Percentiles rank a stretch among this genome's conserved stretches.
Evolutionary conservation across 2,888 invertebrate species (phyloP).

Genomic region (Gnatocerus cornutus): DNA sequence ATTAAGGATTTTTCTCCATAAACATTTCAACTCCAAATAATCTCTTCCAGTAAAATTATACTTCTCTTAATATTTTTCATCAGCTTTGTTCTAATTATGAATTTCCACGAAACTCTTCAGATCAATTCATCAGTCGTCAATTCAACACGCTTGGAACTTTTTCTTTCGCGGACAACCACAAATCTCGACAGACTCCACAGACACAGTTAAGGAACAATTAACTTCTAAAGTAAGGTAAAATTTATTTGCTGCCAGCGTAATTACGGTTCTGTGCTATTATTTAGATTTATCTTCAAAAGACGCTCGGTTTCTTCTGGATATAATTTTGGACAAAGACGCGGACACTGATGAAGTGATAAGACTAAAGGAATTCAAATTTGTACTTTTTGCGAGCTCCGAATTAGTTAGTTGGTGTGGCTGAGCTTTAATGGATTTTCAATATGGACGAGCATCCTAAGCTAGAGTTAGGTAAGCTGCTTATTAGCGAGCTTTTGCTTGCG

Average conservation of each 20-base stretch:
- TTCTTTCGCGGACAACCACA: conserved; percentile 13
- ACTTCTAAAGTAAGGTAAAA: conserved; percentile 15
- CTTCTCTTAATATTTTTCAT: conserved; percentile 13
- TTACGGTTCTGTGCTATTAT: conserved; percentile 29
- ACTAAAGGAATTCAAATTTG: too few species aligned
- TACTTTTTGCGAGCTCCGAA: too few species aligned
- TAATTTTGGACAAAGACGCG: background rate
- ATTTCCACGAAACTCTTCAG: conserved; percentile 10
- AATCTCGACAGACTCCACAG: conserved; percentile 23
- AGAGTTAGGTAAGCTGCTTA: too few species aligned
- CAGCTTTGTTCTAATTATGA: conserved; percentile 20
- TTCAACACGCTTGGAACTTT: conserved; percentile 3
- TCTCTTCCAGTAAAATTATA: conserved; percentile 21
- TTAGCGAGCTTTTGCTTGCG: background rate
- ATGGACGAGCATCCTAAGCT: too few species aligned
- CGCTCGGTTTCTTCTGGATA: conserved; percentile 1
- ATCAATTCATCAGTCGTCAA: conserved; percentile 8
- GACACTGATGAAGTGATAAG: background rate
- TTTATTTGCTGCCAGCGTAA: conserved; percentile 27
- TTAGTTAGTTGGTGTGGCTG: too few species aligned
- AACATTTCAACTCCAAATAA: conserved; percentile 38
- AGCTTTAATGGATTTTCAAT: too few species aligned
- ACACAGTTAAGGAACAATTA: conserved; percentile 37
- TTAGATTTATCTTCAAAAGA: conserved; percentile 11
- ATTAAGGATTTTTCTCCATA: conserved; percentile 45